phyloP scores from a whole-genome alignment of 2,113 vertebrate species.

The Phalacrocorax carbo region DNA sequence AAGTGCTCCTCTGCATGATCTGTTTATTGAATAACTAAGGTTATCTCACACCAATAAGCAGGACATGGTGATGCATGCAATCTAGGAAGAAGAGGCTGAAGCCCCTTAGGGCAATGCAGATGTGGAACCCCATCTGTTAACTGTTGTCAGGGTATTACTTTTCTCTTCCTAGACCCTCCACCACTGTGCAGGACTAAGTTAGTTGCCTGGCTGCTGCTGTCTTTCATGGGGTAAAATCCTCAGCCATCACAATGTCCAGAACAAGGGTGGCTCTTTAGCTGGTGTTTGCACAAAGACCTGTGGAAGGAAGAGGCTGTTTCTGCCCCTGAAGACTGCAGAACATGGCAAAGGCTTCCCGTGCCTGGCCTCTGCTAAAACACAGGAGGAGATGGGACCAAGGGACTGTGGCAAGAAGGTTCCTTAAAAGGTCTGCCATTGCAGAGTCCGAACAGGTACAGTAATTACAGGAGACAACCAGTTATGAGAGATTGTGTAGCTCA shows the following conservation, averaged over 20 bases:
- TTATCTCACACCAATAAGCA: neutral
- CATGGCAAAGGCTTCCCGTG: neutral
- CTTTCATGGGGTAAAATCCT: neutral
- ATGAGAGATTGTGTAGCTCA: neutral
- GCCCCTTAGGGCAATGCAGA: neutral
- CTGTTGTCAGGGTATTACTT: neutral
- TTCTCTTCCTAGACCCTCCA: neutral
- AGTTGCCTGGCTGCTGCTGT: neutral
- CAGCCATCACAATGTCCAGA: neutral
- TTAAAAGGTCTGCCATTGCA: neutral
- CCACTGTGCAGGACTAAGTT: neutral
- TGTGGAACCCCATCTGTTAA: neutral
- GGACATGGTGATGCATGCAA: fast-evolving
- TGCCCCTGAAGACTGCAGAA: neutral
- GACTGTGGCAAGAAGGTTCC: neutral
- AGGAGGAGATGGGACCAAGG: neutral
- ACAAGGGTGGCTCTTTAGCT: neutral
- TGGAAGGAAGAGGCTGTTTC: neutral
- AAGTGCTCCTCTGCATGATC: neutral
- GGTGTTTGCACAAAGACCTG: neutral
- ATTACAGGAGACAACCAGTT: neutral
- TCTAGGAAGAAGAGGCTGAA: neutral
- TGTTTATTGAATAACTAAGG: neutral
- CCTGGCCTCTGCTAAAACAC: neutral
- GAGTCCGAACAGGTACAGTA: neutral